phyloP scores from a whole-genome alignment of 2,797 vertebrate species.

The Rhinoraja longicauda region DNA sequence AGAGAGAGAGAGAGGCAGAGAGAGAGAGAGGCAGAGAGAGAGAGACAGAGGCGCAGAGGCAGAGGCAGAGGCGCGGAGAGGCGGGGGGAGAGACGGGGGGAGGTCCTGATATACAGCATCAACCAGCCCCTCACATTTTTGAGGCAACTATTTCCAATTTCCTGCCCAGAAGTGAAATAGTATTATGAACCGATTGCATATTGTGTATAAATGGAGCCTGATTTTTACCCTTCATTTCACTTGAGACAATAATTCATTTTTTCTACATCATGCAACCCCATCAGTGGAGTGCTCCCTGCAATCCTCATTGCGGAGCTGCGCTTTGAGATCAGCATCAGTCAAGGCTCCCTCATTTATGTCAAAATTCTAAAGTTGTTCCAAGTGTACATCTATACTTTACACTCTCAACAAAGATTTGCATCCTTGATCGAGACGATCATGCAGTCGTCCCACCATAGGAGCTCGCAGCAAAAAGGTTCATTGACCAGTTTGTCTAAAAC shows the following conservation, averaged over 20 bases:
- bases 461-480: neutral
- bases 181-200: neutral
- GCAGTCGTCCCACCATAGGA: neutral
- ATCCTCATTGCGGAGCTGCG: neutral
- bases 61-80: no score
- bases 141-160: neutral
- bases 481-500: neutral
- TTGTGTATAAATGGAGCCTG: neutral
- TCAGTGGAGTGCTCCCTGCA: neutral
- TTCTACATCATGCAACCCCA: no score
- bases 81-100: no score
- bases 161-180: no score
- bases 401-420: neutral
- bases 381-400: no score
- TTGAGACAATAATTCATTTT: neutral
- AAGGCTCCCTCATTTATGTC: neutral
- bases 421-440: neutral
- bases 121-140: neutral
- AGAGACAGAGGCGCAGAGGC: no score
- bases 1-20: no score
- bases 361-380: neutral
- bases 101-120: neutral
- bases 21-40: no score
- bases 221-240: neutral
- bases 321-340: neutral